A percentile compares a stretch with the other conserved stretches of the same genome.
Evolutionary conservation across 2,797 vertebrate genomes (phyloP).

Genomic region (Oryzias dopingdopingensis): DNA sequence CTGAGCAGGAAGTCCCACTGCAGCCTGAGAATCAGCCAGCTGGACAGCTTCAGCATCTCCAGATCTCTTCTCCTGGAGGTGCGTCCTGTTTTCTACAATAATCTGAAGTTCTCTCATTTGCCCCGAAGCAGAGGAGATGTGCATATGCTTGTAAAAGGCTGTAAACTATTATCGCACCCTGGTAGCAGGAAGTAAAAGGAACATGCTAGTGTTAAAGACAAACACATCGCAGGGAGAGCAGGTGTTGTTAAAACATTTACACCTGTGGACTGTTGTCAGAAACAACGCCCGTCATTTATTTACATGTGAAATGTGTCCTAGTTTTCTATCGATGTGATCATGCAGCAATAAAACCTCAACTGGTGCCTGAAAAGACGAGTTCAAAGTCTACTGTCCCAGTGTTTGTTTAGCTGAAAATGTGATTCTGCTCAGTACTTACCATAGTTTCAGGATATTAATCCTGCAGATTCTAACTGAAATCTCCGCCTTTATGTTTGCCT

Average conservation of each 20-base stretch:
- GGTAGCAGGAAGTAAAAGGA: neutral
- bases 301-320: too few species aligned
- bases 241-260: too few species aligned
- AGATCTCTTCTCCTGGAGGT: conserved; percentile 71
- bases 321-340: too few species aligned
- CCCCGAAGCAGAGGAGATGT: too few species aligned
- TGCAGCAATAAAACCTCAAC: neutral
- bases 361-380: neutral
- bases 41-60: conserved; percentile 72
- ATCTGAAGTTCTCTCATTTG: neutral
- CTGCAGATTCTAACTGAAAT: neutral
- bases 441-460: neutral
- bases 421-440: neutral
- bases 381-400: conserved; percentile 2
- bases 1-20: conserved; percentile 58
- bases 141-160: too few species aligned
- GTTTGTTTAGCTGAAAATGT: neutral
- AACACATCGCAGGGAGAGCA: too few species aligned
- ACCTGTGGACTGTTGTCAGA: too few species aligned
- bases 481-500: neutral
- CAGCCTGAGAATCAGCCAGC: conserved; percentile 72
- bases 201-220: too few species aligned
- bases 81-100: neutral
- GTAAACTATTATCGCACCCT: too few species aligned
- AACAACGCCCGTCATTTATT: too few species aligned